A percentile compares a stretch with the other conserved stretches of the same genome.
Conservation (phyloP, 2,888 invertebrate genomes). For the Priapulus caudatus region DNA sequence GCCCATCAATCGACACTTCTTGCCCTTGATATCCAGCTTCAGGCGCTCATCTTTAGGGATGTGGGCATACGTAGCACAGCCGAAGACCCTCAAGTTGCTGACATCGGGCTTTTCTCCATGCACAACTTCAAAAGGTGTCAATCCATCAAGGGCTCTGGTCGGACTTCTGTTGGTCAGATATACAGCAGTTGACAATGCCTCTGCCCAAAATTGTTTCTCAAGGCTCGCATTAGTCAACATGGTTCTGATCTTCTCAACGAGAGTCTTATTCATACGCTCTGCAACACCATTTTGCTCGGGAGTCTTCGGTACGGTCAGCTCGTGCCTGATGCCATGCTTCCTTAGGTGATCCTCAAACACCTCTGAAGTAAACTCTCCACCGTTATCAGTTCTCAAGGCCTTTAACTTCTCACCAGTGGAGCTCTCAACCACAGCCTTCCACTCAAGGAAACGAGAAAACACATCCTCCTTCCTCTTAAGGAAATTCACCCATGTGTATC, state of each 20-base stretch:
- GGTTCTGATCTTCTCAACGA: constrained; percentile 28
- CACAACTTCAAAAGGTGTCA: constrained; percentile 22
- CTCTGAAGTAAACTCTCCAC: constrained; percentile 14
- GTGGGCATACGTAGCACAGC: constrained; percentile 15
- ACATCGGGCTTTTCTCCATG: constrained; percentile 13
- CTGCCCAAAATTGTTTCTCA: constrained; percentile 29
- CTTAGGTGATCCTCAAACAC: constrained; percentile 24
- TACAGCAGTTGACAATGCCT: constrained; percentile 30
- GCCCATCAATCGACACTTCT: constrained; percentile 16
- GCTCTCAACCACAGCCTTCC: constrained; percentile 8
- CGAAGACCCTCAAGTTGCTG: constrained; percentile 18
- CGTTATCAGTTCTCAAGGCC: constrained; percentile 14
- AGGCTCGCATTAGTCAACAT: constrained; percentile 26
- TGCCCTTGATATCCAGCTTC: constrained; percentile 12
- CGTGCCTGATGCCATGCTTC: constrained; percentile 27
- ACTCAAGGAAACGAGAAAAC: constrained; percentile 9
- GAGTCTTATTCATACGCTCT: constrained; percentile 29
- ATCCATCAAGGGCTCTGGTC: too few relatives aligned
- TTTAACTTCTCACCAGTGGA: constrained; percentile 10
- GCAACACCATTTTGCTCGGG: constrained; percentile 33
- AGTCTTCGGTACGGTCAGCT: constrained; percentile 27
- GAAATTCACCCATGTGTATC: constrained; percentile 9
- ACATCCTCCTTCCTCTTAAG: constrained; percentile 11
- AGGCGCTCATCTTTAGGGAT: too few relatives aligned
- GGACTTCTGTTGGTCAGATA: constrained; percentile 30